Evolutionary conservation across 2,113 vertebrate genomes (phyloP).

Genomic region (Tetraodon nigroviridis): DNA sequence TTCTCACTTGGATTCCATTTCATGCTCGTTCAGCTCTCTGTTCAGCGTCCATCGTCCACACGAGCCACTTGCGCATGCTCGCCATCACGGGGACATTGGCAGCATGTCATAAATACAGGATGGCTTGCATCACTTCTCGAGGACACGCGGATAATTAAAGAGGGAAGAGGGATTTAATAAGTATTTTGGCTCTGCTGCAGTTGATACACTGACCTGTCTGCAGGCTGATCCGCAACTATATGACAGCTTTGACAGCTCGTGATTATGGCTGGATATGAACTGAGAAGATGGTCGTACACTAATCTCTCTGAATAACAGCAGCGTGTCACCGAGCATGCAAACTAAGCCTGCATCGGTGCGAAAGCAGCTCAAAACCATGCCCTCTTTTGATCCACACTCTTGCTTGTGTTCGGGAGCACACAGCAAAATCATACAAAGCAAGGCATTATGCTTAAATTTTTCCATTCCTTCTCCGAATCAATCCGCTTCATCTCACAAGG

Average conservation of each 20-base stretch:
- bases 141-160: constrained; percentile 67
- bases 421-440: no score
- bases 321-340: constrained; percentile 53
- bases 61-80: constrained; percentile 28
- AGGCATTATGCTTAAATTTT: not conserved
- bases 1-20: constrained; percentile 43
- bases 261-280: constrained; percentile 64
- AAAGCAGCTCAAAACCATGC: constrained; percentile 18
- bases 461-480: constrained; percentile 34
- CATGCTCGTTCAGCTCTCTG: constrained; percentile 49
- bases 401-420: not conserved
- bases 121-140: constrained; percentile 58
- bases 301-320: constrained; percentile 64
- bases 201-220: constrained; percentile 64
- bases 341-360: constrained; percentile 33
- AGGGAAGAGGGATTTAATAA: constrained; percentile 63
- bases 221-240: constrained; percentile 49
- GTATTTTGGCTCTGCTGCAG: constrained; percentile 50
- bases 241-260: constrained; percentile 56
- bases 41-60: constrained; percentile 53
- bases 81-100: constrained; percentile 54
- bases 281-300: constrained; percentile 54
- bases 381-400: constrained; percentile 8
- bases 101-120: constrained; percentile 63
- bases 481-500: constrained; percentile 42